These are phyloP conservation scores for Suncus etruscus DNA, from an alignment of 2,113 vertebrate species.

Conservation along the genomic window DNA sequence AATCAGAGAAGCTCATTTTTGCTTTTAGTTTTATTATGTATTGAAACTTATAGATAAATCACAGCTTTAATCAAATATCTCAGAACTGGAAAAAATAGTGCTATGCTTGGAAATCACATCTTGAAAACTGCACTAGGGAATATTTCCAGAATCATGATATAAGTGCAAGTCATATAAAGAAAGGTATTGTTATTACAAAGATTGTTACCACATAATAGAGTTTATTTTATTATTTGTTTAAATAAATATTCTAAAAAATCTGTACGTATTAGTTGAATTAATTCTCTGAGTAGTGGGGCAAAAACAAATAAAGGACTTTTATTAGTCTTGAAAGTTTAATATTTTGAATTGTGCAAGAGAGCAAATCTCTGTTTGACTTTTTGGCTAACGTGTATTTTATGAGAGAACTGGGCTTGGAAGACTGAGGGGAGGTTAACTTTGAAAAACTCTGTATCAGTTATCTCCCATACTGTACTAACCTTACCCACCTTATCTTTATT, in stretches of 20 bases:
- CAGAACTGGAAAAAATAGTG: constrained; percentile 2
- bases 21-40: not conserved
- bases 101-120: not conserved
- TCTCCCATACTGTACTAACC: too few relatives aligned
- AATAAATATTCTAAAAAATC: accelerated
- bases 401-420: too few relatives aligned
- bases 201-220: not conserved
- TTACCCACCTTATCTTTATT: too few relatives aligned
- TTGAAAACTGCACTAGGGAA: constrained; percentile 31
- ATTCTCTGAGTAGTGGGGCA: not conserved
- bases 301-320: constrained; percentile 7
- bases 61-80: not conserved
- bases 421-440: too few relatives aligned
- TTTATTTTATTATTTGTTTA: not conserved
- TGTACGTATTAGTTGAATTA: constrained; percentile 27
- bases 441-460: too few relatives aligned
- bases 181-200: not conserved
- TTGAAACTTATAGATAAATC: not conserved
- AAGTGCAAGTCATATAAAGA: not conserved
- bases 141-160: not conserved
- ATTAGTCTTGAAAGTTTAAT: constrained; percentile 14
- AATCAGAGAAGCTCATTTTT: not conserved
- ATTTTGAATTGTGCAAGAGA: constrained; percentile 40
- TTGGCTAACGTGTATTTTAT: too few relatives aligned
- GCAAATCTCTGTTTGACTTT: too few relatives aligned